These are phyloP conservation scores for Buathra laborator DNA, from an alignment of 2,888 invertebrate genomes.

Conservation along the genomic window DNA sequence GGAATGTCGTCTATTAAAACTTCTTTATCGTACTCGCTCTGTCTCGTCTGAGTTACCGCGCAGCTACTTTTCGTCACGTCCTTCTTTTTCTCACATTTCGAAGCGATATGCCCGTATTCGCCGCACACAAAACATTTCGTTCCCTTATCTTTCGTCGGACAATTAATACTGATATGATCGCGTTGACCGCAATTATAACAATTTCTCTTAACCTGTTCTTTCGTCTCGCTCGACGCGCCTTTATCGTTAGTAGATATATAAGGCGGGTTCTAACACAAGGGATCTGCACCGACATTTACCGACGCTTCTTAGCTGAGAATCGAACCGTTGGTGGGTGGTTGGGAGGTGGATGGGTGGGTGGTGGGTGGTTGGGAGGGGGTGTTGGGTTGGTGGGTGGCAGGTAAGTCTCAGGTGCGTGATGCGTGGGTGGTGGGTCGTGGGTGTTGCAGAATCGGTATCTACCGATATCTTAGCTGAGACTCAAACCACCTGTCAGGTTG, in stretches of 20 bases:
- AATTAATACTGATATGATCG: slow-evolving; percentile 53
- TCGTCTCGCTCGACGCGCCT: slow-evolving; percentile 8
- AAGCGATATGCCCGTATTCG: slow-evolving; percentile 64
- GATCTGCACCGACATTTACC: no score
- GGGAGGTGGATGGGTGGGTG: no score
- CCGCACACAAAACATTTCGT: slow-evolving; percentile 65
- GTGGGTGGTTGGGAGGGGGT: no score
- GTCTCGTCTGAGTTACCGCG: background rate
- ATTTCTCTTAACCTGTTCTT: background rate
- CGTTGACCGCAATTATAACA: slow-evolving; percentile 50
- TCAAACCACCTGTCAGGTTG: no score
- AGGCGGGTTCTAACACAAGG: no score
- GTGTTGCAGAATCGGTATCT: no score
- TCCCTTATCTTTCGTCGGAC: slow-evolving; percentile 59
- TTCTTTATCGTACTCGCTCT: slow-evolving; percentile 13
- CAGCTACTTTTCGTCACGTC: slow-evolving; percentile 24
- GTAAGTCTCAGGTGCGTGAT: no score
- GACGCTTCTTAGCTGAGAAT: no score
- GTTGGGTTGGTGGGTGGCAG: no score
- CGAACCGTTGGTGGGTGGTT: no score
- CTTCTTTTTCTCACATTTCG: slow-evolving; percentile 47
- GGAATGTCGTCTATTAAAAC: slow-evolving; percentile 29
- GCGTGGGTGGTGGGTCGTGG: no score
- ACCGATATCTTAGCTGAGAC: no score
- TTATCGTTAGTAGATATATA: background rate